A percentile compares a stretch with the other conserved stretches of the same genome.
Evolutionary conservation across 2,888 invertebrate species (phyloP).

Genomic region (Perizoma flavofasciatum): DNA sequence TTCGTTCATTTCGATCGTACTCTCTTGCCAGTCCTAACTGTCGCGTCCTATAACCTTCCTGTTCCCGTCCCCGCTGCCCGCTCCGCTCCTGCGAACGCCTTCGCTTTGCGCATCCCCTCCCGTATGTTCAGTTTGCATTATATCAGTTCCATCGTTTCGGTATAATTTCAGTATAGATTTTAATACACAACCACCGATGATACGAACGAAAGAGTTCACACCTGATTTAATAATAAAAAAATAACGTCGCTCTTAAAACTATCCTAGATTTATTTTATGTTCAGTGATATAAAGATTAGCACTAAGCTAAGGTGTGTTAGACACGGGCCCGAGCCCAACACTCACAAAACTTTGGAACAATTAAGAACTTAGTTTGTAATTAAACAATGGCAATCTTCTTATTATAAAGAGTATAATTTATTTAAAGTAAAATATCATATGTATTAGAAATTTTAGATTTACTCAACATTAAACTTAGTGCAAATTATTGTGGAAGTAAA

Average conservation of each 20-base stretch:
- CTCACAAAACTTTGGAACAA: constrained; percentile 78
- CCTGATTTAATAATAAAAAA: constrained; percentile 79
- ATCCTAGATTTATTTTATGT: constrained; percentile 80
- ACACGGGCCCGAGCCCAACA: constrained; percentile 62
- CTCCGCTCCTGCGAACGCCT: constrained; percentile 23
- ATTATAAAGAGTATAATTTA: constrained; percentile 83
- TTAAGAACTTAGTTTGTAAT: constrained; percentile 83
- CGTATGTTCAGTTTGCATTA: constrained; percentile 49
- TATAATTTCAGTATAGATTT: constrained; percentile 66
- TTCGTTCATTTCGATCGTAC: constrained; percentile 55
- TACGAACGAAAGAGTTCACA: constrained; percentile 69
- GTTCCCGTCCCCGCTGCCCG: constrained; percentile 28
- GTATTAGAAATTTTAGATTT: constrained; percentile 84
- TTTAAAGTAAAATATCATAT: constrained; percentile 81
- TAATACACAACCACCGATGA: constrained; percentile 79
- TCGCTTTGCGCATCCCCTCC: constrained; percentile 26
- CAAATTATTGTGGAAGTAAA: constrained; percentile 80
- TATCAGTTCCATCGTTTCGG: constrained; percentile 60
- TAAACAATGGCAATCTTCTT: constrained; percentile 79
- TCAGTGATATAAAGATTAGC: constrained; percentile 80
- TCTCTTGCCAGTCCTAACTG: constrained; percentile 45
- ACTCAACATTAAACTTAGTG: constrained; percentile 83
- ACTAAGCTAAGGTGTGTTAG: constrained; percentile 70
- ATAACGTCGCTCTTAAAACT: constrained; percentile 78
- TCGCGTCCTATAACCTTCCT: constrained; percentile 39